Evolutionary conservation across 2,888 invertebrate species (phyloP), one percentile per base, ranked within the genome.

Genomic region (Endomychus coccineus): DNA sequence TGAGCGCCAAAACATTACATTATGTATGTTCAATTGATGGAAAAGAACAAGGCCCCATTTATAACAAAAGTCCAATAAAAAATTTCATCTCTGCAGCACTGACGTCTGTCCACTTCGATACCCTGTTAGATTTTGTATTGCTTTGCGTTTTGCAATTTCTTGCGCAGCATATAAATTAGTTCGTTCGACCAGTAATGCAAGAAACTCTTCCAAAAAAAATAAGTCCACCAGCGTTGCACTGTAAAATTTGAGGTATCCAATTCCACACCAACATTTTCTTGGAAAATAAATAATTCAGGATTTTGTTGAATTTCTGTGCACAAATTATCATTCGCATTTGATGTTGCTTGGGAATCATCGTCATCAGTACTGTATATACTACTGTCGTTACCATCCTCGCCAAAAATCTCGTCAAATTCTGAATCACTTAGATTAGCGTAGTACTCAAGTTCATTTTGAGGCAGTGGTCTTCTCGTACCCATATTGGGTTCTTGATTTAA

Each of bases 201-300:
- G 36, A 45, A 46, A 43, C 14, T 42, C 39, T 9, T 43, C 32
- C 36, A 37, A 45, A 44, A 43, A 42, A 43, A 45, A 45, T 42
- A 43, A 44, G 42, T 42, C 42, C 24, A 39, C 43, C 36, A 40
- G 37, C 33, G 34, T 45, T 40, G 39, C 22, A 46, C 33, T 46
- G 44, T 40, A 29, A 40, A 46, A 42, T 42, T 46, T 46, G 46
- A 13, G 44, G 35, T 41, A 46, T 46, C 39, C 36, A 43, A 43
- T 39, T 45, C 39, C 38, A 44, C 32, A 44, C 42, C 48, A 44
- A 45, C 34, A 40, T 46, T 47, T 47, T 47, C 42, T 47, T 43
- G 39, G 43, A 48, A 48, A 44, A 42, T 44, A 45, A 47, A 46
- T 45, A 45, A 23, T 43, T 41, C 36, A 47, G 46, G 43, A 51